A percentile compares a stretch with the other conserved stretches of the same genome.
Conservation (phyloP, 2,888 invertebrate species). For the Macrosiphum euphorbiae region DNA sequence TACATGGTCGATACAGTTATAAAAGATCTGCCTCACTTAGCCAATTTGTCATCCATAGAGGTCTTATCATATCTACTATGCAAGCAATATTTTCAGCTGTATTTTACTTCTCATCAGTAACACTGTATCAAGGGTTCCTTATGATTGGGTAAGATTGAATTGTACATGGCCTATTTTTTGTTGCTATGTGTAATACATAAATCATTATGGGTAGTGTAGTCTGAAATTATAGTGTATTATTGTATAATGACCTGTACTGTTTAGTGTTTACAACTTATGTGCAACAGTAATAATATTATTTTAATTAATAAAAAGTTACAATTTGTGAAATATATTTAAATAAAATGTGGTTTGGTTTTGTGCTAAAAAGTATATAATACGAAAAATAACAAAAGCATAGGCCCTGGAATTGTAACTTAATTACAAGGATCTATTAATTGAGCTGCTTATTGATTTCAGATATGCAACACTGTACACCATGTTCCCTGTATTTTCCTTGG, state of each 20-base stretch:
- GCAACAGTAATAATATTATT: no score
- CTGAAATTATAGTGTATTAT: neutral
- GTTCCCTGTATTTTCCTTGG: conserved; percentile 97
- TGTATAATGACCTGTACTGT: no score
- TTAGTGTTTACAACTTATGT: no score
- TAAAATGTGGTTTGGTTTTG: neutral
- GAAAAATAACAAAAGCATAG: neutral
- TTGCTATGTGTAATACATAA: neutral
- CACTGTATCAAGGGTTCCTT: conserved; percentile 97
- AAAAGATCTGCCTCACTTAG: conserved; percentile 97
- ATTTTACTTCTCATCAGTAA: conserved; percentile 98
- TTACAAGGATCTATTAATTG: conserved; percentile 18
- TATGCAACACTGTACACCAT: conserved; percentile 99
- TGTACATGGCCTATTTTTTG: neutral
- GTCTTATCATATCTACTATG: conserved; percentile 98
- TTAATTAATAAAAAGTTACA: neutral
- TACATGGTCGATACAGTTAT: conserved; percentile 93
- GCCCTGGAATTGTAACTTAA: neutral
- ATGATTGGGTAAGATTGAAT: conserved; percentile 84
- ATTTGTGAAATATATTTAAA: neutral
- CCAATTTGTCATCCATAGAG: conserved; percentile 98
- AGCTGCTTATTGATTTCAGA: conserved; percentile 70
- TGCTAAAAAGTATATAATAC: neutral
- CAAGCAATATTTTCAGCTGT: conserved; percentile 99
- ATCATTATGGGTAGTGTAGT: neutral